These are phyloP conservation scores for Pyrrhia umbra DNA, from an alignment of 2,888 invertebrate genomes.

Conservation along the genomic window DNA sequence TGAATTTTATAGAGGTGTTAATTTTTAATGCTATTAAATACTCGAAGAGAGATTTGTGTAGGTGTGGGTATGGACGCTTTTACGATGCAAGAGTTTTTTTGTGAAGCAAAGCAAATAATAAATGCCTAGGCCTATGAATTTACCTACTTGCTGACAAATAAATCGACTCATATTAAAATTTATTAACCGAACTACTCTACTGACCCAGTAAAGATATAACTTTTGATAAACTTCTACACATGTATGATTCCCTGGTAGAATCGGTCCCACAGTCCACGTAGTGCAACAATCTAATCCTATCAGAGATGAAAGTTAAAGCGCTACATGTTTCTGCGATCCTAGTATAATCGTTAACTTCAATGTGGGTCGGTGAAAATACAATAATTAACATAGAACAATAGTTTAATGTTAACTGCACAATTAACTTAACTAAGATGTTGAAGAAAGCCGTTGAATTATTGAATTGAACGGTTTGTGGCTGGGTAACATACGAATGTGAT, in stretches of 20 bases:
- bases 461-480: slow-evolving; percentile 11
- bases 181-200: not conserved
- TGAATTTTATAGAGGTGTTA: not conserved
- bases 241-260: slow-evolving; percentile 12
- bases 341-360: slow-evolving; percentile 33
- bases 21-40: not conserved
- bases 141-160: not conserved
- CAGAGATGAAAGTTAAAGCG: slow-evolving; percentile 40
- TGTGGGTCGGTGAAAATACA: slow-evolving; percentile 51
- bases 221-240: not conserved
- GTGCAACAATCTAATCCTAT: slow-evolving; percentile 10
- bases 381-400: slow-evolving; percentile 55
- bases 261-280: not conserved
- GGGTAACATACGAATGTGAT: not conserved
- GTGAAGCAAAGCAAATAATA: not conserved
- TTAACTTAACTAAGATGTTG: slow-evolving; percentile 53
- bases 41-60: not conserved
- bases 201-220: slow-evolving; percentile 1
- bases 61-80: not conserved
- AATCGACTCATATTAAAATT: no score
- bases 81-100: no score
- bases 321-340: slow-evolving; percentile 42
- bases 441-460: slow-evolving; percentile 45
- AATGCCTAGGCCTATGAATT: not conserved
- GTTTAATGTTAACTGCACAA: slow-evolving; percentile 25